Evolutionary conservation across 2,888 invertebrate genomes (phyloP).

Genomic region (Tholera decimalis): DNA sequence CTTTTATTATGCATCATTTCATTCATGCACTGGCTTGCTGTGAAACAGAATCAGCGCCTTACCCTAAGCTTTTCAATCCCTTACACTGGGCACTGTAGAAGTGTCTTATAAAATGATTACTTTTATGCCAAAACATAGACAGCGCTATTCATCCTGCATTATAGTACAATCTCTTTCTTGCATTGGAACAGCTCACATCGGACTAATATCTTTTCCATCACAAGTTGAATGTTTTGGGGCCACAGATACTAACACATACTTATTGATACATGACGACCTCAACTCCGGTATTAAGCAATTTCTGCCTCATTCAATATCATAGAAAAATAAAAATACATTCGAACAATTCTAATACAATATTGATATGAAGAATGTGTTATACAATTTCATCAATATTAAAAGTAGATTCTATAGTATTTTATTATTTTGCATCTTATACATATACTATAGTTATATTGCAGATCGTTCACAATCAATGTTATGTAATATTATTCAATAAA

Average conservation of each 20-base stretch:
- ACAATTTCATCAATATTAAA: conserved; percentile 27
- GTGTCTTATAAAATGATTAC: background rate
- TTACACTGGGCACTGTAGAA: background rate
- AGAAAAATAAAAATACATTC: conserved; percentile 44
- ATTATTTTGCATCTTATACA: conserved; percentile 19
- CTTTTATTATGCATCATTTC: background rate
- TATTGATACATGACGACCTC: conserved; percentile 9
- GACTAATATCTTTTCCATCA: background rate
- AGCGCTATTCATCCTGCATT: conserved; percentile 1
- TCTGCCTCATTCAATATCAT: conserved; percentile 20
- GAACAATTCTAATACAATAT: conserved; percentile 16
- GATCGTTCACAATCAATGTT: conserved; percentile 47
- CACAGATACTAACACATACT: background rate
- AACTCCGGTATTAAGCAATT: conserved; percentile 13
- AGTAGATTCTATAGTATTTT: conserved; percentile 18
- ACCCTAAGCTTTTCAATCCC: background rate
- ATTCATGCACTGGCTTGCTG: background rate
- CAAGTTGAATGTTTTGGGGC: conserved; percentile 3
- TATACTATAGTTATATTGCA: conserved; percentile 46
- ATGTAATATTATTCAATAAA: conserved; percentile 18
- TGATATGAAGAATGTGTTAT: conserved; percentile 50
- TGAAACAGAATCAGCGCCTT: background rate
- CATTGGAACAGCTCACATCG: background rate
- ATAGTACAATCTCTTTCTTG: conserved; percentile 1
- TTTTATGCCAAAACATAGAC: background rate